Conservation (phyloP, 2,113 vertebrate genomes). For the Cyprinus carpio region DNA sequence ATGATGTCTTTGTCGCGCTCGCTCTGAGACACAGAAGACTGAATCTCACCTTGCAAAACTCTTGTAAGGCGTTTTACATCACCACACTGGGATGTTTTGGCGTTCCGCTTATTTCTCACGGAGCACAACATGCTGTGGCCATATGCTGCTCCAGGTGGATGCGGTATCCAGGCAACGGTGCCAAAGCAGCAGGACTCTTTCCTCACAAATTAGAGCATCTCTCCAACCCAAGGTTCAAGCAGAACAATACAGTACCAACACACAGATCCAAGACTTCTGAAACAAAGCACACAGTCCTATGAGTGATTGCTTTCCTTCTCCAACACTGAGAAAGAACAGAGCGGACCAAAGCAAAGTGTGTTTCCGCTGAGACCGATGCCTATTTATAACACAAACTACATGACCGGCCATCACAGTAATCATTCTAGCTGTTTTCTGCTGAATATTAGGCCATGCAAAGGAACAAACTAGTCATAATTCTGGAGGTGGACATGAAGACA, state of each 20-base stretch:
- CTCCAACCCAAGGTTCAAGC: conserved; percentile 65
- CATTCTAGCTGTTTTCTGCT: conserved; percentile 3
- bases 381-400: background rate
- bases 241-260: conserved; percentile 71
- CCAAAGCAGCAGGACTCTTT: conserved; percentile 68
- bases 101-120: conserved; percentile 68
- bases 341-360: background rate
- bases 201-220: conserved; percentile 64
- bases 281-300: background rate
- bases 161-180: conserved; percentile 75
- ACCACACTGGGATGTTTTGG: conserved; percentile 58
- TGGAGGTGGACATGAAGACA: background rate
- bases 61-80: conserved; percentile 33
- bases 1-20: background rate
- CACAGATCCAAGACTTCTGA: background rate
- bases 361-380: background rate
- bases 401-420: background rate
- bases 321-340: conserved; percentile 2
- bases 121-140: conserved; percentile 73
- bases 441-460: background rate
- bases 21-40: background rate
- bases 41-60: conserved; percentile 42
- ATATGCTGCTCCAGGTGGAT: conserved; percentile 79
- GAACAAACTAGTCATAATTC: background rate
- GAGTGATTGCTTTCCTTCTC: background rate